These are phyloP conservation scores for Adelosebastes latens DNA, from an alignment of 2,797 vertebrate species.

Conservation along the genomic window DNA sequence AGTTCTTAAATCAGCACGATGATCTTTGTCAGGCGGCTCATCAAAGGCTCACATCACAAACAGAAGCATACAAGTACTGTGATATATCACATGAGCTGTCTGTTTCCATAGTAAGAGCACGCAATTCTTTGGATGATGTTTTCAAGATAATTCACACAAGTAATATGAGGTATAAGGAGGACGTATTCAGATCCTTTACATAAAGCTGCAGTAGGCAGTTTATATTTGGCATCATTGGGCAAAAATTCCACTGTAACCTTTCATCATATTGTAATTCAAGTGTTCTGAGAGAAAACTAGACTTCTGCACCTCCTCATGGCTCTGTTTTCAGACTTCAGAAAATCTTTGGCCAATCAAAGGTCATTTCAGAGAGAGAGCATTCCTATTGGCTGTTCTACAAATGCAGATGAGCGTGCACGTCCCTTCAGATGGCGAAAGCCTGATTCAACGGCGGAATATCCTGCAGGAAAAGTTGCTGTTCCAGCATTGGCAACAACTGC, in stretches of 20 bases:
- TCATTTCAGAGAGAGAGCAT: not conserved
- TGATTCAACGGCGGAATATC: not conserved
- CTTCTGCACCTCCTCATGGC: not conserved
- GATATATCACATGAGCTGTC: conserved; percentile 57
- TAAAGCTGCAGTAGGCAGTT: not conserved
- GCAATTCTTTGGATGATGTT: conserved; percentile 40
- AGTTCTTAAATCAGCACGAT: conserved; percentile 43
- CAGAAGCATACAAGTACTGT: conserved; percentile 42
- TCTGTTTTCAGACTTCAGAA: not conserved
- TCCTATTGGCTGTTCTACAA: not conserved
- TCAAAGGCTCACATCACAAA: conserved; percentile 65
- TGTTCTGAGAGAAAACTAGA: not conserved
- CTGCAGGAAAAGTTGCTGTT: not conserved
- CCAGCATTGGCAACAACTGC: not conserved
- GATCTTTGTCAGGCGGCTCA: conserved; percentile 58
- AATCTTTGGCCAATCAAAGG: not conserved
- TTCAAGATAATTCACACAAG: conserved; percentile 21
- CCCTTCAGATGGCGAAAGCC: not conserved
- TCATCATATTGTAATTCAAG: not conserved
- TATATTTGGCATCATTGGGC: not conserved
- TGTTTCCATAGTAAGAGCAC: conserved; percentile 21
- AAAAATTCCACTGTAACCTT: not conserved
- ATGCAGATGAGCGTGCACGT: not conserved
- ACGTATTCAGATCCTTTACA: not conserved
- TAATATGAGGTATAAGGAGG: not conserved